Conservation (phyloP, 2,888 invertebrate genomes). For the Melikaiella ostensackeni region DNA sequence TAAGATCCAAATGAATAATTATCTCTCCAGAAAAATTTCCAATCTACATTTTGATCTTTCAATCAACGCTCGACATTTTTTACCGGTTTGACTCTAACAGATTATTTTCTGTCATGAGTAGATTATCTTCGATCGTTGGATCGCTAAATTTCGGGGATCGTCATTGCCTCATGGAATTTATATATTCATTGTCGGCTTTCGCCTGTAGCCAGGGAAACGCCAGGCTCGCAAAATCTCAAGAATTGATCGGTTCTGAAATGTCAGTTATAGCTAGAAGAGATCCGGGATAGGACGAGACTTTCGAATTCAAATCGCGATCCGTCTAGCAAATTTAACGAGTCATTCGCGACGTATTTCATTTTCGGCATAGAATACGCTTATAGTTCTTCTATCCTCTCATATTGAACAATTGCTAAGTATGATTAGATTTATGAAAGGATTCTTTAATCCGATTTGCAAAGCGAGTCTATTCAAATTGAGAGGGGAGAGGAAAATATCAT, state of each 20-base stretch:
- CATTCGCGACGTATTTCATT: slow-evolving; percentile 21
- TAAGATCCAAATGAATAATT: slow-evolving; percentile 33
- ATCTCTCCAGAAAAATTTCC: slow-evolving; percentile 21
- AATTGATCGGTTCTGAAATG: slow-evolving; percentile 35
- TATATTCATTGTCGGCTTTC: slow-evolving; percentile 26
- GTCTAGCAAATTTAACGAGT: slow-evolving; percentile 21
- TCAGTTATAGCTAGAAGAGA: slow-evolving; percentile 27
- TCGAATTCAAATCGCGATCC: slow-evolving; percentile 28
- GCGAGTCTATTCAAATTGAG: background rate
- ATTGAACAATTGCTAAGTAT: background rate
- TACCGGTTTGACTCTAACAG: slow-evolving; percentile 28
- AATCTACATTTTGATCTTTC: slow-evolving; percentile 36
- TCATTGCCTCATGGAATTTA: slow-evolving; percentile 17
- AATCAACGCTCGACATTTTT: slow-evolving; percentile 35
- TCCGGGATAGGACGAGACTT: slow-evolving; percentile 24
- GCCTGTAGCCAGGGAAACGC: slow-evolving; percentile 22
- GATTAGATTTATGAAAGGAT: slow-evolving; percentile 13
- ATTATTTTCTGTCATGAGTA: slow-evolving; percentile 38
- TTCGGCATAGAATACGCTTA: background rate
- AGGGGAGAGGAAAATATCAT: background rate
- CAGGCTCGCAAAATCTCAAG: slow-evolving; percentile 20
- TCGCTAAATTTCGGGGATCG: slow-evolving; percentile 35
- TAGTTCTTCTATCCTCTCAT: background rate
- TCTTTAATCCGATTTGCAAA: slow-evolving; percentile 19
- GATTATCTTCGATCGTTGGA: slow-evolving; percentile 25